Evolutionary conservation across 1,140 invertebrate species (phyloP).

Genomic region (Trypoxylus dichotomus): DNA sequence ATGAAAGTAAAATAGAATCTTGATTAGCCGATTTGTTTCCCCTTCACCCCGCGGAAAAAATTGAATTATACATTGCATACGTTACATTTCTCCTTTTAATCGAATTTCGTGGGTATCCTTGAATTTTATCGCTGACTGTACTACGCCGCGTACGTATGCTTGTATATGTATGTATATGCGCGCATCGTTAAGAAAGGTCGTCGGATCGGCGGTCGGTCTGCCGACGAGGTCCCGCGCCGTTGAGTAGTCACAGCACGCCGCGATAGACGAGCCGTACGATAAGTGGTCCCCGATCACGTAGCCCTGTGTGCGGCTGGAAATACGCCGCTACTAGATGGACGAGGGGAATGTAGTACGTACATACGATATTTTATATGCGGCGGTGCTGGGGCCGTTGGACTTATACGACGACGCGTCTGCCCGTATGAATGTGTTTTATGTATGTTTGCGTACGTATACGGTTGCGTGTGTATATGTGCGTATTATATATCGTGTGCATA

Average conservation of each 20-base stretch:
- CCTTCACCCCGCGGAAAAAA: too few species aligned
- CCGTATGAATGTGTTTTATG: constrained; percentile 2
- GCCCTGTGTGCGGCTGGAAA: constrained; percentile 26
- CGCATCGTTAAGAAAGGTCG: constrained; percentile 30
- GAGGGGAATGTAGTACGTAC: neutral
- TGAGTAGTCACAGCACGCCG: constrained; percentile 33
- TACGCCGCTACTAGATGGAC: constrained; percentile 7
- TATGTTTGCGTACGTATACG: neutral
- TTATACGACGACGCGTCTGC: constrained; percentile 7
- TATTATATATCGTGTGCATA: too few species aligned
- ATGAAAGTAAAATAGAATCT: too few species aligned
- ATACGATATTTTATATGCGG: constrained; percentile 20
- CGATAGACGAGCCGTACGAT: constrained; percentile 36
- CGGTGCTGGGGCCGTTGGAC: constrained; percentile 22
- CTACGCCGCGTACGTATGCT: constrained; percentile 23
- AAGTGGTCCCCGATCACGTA: constrained; percentile 40
- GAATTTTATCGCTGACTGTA: constrained; percentile 2
- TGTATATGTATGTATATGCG: constrained; percentile 22
- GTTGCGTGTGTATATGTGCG: too few species aligned
- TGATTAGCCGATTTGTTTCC: too few species aligned
- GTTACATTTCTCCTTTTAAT: too few species aligned
- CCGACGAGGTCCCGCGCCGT: constrained; percentile 29
- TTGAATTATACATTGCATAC: too few species aligned
- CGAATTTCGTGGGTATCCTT: too few species aligned
- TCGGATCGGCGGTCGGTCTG: constrained; percentile 29